Percentiles rank a stretch among this genome's conserved stretches.
phyloP scores from a whole-genome alignment of 92 coral and sea anemone species.

The Phenganax subtilis region DNA sequence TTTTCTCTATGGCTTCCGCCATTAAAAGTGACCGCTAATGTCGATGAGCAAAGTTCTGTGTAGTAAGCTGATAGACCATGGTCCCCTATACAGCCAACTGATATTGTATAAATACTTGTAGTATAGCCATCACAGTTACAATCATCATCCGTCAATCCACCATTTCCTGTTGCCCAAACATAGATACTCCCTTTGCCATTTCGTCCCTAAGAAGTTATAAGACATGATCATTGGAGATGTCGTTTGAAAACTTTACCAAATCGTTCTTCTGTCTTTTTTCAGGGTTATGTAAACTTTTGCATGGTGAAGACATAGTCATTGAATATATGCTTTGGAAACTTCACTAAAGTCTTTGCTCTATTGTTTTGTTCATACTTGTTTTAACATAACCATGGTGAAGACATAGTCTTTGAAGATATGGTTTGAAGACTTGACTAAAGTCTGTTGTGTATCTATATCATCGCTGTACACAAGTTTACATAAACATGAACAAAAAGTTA shows the following conservation, averaged over 20 bases:
- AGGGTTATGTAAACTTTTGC: no score
- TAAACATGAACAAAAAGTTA: no score
- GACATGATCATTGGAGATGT: not conserved
- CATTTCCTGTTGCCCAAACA: constrained; percentile 95
- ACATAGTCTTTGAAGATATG: no score
- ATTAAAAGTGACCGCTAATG: constrained; percentile 84
- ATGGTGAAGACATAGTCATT: no score
- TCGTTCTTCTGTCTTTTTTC: not conserved
- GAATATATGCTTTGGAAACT: no score
- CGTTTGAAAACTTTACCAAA: not conserved
- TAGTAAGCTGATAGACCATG: constrained; percentile 91
- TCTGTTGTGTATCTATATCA: no score
- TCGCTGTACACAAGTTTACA: no score
- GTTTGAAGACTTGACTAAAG: no score
- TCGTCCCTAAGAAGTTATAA: constrained; percentile 56
- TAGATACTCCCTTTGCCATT: constrained; percentile 84
- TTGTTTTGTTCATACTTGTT: no score
- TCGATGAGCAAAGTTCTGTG: constrained; percentile 87
- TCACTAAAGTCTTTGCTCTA: no score
- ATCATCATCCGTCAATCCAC: constrained; percentile 89
- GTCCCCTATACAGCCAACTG: constrained; percentile 82
- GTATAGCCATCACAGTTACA: constrained; percentile 94
- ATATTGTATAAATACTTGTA: constrained; percentile 77
- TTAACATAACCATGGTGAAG: no score
- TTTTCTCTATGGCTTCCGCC: constrained; percentile 89